Evolutionary conservation across 1,140 invertebrate species (phyloP).

Genomic region (Thalassaphorura encarpata): DNA sequence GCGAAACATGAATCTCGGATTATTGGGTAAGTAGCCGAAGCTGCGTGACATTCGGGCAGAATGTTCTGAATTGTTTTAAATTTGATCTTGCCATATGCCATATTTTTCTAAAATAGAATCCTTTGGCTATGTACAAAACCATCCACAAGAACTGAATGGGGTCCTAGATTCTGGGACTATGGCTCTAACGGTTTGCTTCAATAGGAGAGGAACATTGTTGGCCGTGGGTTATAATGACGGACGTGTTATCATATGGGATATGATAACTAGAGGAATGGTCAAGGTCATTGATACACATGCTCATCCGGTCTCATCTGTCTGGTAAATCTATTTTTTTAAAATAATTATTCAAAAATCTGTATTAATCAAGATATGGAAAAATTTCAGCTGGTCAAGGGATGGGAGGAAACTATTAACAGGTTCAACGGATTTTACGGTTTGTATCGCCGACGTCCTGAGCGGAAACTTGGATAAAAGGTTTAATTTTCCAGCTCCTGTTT

Average conservation of each 20-base stretch:
- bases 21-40: conserved; percentile 55
- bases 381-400: conserved; percentile 84
- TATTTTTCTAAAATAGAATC: conserved; percentile 67
- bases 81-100: conserved; percentile 8
- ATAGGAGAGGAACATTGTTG: conserved; percentile 87
- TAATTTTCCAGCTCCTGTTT: conserved; percentile 85
- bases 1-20: conserved; percentile 64
- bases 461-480: conserved; percentile 91
- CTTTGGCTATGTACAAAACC: conserved; percentile 94
- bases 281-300: conserved; percentile 96
- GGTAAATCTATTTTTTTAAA: conserved; percentile 40
- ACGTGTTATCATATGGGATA: conserved; percentile 96
- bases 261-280: conserved; percentile 89
- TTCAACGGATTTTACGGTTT: conserved; percentile 95
- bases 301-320: conserved; percentile 94
- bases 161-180: conserved; percentile 64
- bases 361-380: not conserved
- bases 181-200: conserved; percentile 91
- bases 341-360: not conserved
- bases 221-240: conserved; percentile 99
- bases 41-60: no score
- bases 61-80: not conserved
- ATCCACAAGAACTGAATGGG: conserved; percentile 73
- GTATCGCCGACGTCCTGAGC: conserved; percentile 87
- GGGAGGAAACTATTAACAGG: conserved; percentile 78